Percentiles rank a stretch among this genome's conserved stretches.
Evolutionary conservation across 2,888 invertebrate species (phyloP).

Genomic region (Drosophila lutescens): DNA sequence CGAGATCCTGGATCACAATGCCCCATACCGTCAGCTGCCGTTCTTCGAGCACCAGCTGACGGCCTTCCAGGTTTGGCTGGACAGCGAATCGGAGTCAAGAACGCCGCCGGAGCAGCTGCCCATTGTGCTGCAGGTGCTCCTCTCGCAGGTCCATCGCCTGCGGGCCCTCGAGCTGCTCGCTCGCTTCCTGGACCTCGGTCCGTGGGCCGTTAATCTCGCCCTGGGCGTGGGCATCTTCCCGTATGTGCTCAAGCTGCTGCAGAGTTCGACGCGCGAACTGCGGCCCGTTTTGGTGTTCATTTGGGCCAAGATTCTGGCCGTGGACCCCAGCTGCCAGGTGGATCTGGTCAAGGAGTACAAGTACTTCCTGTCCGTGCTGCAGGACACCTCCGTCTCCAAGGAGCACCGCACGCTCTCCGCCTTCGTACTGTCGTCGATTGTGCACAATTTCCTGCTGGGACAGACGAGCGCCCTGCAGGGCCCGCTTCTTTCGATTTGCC

Average conservation of each 20-base stretch:
- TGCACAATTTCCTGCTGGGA: constrained; percentile 93
- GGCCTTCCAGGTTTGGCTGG: constrained; percentile 92
- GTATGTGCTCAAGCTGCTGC: constrained; percentile 97
- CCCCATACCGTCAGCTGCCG: constrained; percentile 89
- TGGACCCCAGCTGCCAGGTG: constrained; percentile 97
- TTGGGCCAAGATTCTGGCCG: constrained; percentile 99
- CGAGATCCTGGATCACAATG: constrained; percentile 87
- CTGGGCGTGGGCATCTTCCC: constrained; percentile 99
- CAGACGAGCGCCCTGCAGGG: constrained; percentile 96
- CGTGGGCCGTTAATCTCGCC: constrained; percentile 97
- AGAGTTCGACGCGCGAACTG: constrained; percentile 96
- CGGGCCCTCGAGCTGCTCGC: constrained; percentile 97
- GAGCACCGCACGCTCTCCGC: constrained; percentile 97
- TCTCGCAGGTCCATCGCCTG: constrained; percentile 92
- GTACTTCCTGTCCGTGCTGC: constrained; percentile 96
- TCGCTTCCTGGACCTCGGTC: constrained; percentile 96
- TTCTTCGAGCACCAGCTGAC: constrained; percentile 99
- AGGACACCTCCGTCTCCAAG: constrained; percentile 92
- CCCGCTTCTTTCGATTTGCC: constrained; percentile 94
- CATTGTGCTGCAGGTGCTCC: constrained; percentile 96
- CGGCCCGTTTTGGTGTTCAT: constrained; percentile 97
- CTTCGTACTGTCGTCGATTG: constrained; percentile 97
- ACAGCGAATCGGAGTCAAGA: constrained; percentile 88
- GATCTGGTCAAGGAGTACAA: constrained; percentile 98
- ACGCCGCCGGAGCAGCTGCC: constrained; percentile 97